These are phyloP conservation scores for Calosoma granatense DNA, from an alignment of 1,140 invertebrate species.

Conservation along the genomic window DNA sequence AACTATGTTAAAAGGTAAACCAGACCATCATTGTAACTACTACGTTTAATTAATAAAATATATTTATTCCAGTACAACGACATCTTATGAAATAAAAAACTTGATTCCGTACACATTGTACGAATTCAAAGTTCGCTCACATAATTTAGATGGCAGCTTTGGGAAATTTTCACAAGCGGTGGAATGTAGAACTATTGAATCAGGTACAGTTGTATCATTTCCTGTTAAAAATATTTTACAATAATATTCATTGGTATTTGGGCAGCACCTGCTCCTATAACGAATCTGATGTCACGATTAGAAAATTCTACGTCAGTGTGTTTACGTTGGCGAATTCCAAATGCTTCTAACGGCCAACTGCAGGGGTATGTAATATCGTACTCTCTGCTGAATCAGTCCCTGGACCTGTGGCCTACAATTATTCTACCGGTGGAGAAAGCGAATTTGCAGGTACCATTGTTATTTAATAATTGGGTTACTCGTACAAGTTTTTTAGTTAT, in stretches of 20 bases:
- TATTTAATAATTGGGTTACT: too few relatives aligned
- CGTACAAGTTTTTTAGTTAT: too few relatives aligned
- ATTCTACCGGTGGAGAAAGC: slow-evolving; percentile 9
- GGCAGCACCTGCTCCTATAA: slow-evolving; percentile 26
- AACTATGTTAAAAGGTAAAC: not conserved
- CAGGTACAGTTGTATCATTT: too few relatives aligned
- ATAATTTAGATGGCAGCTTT: slow-evolving; percentile 18
- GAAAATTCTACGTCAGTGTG: slow-evolving; percentile 24
- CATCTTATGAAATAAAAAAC: slow-evolving; percentile 36
- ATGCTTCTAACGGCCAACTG: slow-evolving; percentile 20
- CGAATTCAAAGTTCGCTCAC: slow-evolving; percentile 45
- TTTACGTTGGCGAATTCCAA: slow-evolving; percentile 23
- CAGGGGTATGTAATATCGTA: slow-evolving; percentile 24
- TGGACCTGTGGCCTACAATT: slow-evolving; percentile 21
- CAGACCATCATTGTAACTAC: not conserved
- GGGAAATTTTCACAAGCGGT: slow-evolving; percentile 20
- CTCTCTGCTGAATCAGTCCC: slow-evolving; percentile 20
- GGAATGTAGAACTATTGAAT: slow-evolving; percentile 19
- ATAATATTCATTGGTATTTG: slow-evolving; percentile 13
- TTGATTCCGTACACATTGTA: slow-evolving; percentile 50
- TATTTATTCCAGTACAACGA: slow-evolving; percentile 35
- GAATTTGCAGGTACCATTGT: slow-evolving; percentile 10
- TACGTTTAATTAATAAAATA: slow-evolving; percentile 11
- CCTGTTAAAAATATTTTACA: too few relatives aligned
- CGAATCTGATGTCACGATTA: slow-evolving; percentile 22